Evolutionary conservation across 2,113 vertebrate genomes (phyloP), one percentile per base, ranked within the genome.

Genomic region (Vulpes ferrilata): DNA sequence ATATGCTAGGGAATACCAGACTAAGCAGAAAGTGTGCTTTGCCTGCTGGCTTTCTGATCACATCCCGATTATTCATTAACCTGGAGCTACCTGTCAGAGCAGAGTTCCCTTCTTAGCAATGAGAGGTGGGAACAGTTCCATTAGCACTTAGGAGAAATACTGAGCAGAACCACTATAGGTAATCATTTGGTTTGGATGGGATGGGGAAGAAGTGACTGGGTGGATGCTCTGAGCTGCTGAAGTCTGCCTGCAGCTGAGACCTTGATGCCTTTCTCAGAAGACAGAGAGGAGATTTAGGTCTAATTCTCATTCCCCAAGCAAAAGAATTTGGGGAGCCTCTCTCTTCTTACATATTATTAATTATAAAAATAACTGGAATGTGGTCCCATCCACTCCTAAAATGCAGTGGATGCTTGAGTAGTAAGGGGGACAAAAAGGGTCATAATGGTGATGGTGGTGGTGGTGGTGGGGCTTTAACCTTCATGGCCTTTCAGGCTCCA

Each of bases 21-120:
- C 65, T 53, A 86, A 79, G 90, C 12, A 38, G 43, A 43, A 83
- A 80, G 59, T 65, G 59, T 35, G 23, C 20, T 59, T 65, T 35
- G 23, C 23, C 64, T 65, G 65, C 59, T 86, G 71, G 85, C 91
- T 82, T 82, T 88, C 65, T 86, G 62, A 67, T 55, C 78, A 51
- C 38, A 32, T 15, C 20, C 30, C 4, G 25, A 43, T 51, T 95
- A 73, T 53, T 82, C 81, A 81, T 78, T 65, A 84, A 83, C 51
- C 48, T 69, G 57, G 74, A 92, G 80, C 43, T 69, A 80, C 35
- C 59, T 80, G 88, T 92, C 96, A 88, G 96, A 95, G 62, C 23
- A 85, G 94, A 64, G 82, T n/a, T 90, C 79, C 73, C 57, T 67
- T 48, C 55, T 91, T 90, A 90, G 89, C 57, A 43, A 10, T 48